Conservation (phyloP, 2,888 invertebrate species). For the Brachyopa scutellaris region DNA sequence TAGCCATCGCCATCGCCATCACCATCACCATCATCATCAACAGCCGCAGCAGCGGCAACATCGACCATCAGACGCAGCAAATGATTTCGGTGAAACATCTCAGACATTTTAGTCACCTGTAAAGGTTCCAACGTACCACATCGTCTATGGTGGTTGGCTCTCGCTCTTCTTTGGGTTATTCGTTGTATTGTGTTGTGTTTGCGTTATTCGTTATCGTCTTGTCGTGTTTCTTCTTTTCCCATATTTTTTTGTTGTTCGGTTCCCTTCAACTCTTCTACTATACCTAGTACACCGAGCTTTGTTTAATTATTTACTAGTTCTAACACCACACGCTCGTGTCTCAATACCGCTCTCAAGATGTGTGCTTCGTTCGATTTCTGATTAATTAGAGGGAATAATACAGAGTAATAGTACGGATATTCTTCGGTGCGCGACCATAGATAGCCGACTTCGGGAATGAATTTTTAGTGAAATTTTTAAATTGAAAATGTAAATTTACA, state of each 20-base stretch:
- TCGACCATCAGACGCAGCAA: slow-evolving; percentile 41
- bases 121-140: slow-evolving; percentile 78
- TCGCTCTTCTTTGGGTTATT: slow-evolving; percentile 68
- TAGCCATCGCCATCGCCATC: slow-evolving; percentile 49
- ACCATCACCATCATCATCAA: slow-evolving; percentile 20
- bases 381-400: slow-evolving; percentile 47
- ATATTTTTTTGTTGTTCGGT: slow-evolving; percentile 19
- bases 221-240: slow-evolving; percentile 27
- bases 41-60: slow-evolving; percentile 9
- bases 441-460: slow-evolving; percentile 16
- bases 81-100: slow-evolving; percentile 61
- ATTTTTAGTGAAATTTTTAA: slow-evolving; percentile 53
- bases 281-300: slow-evolving; percentile 10
- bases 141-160: slow-evolving; percentile 73
- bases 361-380: slow-evolving; percentile 42
- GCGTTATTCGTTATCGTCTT: slow-evolving; percentile 54
- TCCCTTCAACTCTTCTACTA: slow-evolving; percentile 2
- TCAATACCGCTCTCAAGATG: slow-evolving; percentile 14
- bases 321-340: slow-evolving; percentile 2
- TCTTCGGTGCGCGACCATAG: slow-evolving; percentile 56
- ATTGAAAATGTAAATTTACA: slow-evolving; percentile 49
- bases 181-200: slow-evolving; percentile 69
- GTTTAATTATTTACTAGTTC: slow-evolving; percentile 5
- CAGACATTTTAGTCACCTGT: slow-evolving; percentile 77
- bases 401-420: not conserved